Base-by-base conservation (phyloP, 2,113 vertebrate genomes). In the Stigmatopora nigra region DNA sequence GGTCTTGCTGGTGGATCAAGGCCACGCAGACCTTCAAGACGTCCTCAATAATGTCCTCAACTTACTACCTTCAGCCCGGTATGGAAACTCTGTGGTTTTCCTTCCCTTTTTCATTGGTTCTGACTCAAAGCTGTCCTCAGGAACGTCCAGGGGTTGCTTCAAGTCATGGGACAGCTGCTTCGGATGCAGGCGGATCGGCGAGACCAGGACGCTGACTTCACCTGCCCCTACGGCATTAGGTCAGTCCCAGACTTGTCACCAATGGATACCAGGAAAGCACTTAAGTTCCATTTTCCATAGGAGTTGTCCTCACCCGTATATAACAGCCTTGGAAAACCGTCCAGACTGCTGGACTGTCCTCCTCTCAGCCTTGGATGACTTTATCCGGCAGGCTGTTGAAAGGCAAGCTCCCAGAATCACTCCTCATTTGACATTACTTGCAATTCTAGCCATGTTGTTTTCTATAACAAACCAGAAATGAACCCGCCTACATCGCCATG, bases 61-160 rank as follows among this genome's bases (percentile, higher is more conserved):
- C 78, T 86, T 94, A 3, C 90, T 97, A 80, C 95, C 97, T 1
- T 96, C 96, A 1, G 91, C 94, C 75, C 92, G 93, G 96, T 97
- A 89, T 25, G 35, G 1, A 11, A 14, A 25, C 59, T n/a, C 53
- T 5, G 4, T 19, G 17, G 1, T n/a, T n/a, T 31, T 3, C 11
- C 22, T 38, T 13, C 12, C 14, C 25, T 31, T 31, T 13, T 44
- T 5, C 4, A 9, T 3, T 17, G 36, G 51, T 55, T 63, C 85
- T 83, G 69, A 46, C 19, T 2, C 17, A 1, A 1, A 22, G 13
- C 12, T 3, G 41, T 45, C 19, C 38, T 71, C 86, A 99, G 97
- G 71, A 93, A 92, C 68, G 85, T 92, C 19, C 93, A 95, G 11
- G 97, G 95, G n/a, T 90, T 99, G 73, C 78, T 98, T 16, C 94